phyloP scores from a whole-genome alignment of 2,888 invertebrate genomes.

The Drosophila falleni region DNA sequence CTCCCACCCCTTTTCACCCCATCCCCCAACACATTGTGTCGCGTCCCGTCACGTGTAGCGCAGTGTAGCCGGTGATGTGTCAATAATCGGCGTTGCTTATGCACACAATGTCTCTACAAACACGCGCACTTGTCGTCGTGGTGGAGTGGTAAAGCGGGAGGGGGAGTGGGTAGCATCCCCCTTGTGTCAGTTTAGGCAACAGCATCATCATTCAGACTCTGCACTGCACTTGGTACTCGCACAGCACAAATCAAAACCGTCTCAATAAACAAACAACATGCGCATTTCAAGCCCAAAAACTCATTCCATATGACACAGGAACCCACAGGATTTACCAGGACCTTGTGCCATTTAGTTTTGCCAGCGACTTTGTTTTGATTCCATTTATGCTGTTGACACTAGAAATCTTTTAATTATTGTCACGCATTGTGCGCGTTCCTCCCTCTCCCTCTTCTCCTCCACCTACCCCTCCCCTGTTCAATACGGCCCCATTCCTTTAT shows the following conservation, averaged over 20 bases:
- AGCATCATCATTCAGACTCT: constrained; percentile 54
- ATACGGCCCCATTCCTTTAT: constrained; percentile 2
- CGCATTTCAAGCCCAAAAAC: constrained; percentile 63
- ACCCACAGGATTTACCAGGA: constrained; percentile 34
- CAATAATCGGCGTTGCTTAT: constrained; percentile 76
- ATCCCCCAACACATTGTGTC: background rate
- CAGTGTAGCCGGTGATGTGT: constrained; percentile 66
- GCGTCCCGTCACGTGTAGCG: constrained; percentile 26
- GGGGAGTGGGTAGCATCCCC: background rate
- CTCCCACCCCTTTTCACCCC: background rate
- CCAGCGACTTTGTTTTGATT: constrained; percentile 76
- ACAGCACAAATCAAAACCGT: constrained; percentile 71
- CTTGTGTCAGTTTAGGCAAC: constrained; percentile 3
- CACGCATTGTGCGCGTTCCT: constrained; percentile 47
- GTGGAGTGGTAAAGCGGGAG: constrained; percentile 3
- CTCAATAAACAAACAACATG: constrained; percentile 77
- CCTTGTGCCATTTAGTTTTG: constrained; percentile 65
- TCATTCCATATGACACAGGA: background rate
- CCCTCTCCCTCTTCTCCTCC: background rate
- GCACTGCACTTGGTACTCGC: constrained; percentile 33
- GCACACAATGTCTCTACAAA: constrained; percentile 74
- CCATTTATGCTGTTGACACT: constrained; percentile 79
- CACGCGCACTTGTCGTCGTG: constrained; percentile 70
- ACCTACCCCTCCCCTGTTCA: background rate
- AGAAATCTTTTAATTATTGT: constrained; percentile 79